Conservation (phyloP, 1,140 invertebrate genomes). For the Drosophila nannoptera region DNA sequence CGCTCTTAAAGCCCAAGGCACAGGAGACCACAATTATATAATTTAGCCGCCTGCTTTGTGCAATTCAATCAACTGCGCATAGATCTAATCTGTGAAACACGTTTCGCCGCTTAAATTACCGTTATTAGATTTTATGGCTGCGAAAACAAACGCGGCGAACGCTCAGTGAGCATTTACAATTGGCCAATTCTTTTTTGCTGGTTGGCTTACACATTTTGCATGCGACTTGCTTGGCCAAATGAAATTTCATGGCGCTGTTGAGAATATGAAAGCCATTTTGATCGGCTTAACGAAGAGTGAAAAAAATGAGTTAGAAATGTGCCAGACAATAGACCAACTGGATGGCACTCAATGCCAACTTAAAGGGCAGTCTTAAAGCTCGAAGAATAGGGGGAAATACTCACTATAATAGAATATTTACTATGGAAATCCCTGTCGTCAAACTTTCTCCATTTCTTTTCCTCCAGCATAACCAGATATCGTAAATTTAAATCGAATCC, state of each 20-base stretch:
- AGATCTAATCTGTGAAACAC: constrained; percentile 41
- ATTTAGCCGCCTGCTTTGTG: constrained; percentile 26
- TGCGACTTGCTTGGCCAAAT: constrained; percentile 19
- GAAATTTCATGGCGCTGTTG: constrained; percentile 29
- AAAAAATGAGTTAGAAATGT: constrained; percentile 9
- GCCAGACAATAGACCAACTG: not conserved
- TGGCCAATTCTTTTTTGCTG: constrained; percentile 2
- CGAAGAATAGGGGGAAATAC: no score
- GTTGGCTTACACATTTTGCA: constrained; percentile 2
- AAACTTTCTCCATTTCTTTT: not conserved
- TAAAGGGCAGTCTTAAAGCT: no score
- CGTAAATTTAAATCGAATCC: constrained; percentile 16
- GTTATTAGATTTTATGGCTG: constrained; percentile 49
- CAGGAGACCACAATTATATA: constrained; percentile 41
- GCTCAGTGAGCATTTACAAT: constrained; percentile 1
- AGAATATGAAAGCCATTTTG: constrained; percentile 26
- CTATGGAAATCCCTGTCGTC: no score
- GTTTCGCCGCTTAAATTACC: constrained; percentile 26
- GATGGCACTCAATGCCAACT: no score
- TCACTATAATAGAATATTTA: no score
- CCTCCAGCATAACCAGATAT: not conserved
- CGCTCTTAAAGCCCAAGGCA: constrained; percentile 10
- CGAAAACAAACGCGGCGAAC: constrained; percentile 5
- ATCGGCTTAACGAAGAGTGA: constrained; percentile 11
- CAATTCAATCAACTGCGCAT: constrained; percentile 39